Conservation (phyloP, 2,888 invertebrate genomes). For the Petrophora chlorosata region DNA sequence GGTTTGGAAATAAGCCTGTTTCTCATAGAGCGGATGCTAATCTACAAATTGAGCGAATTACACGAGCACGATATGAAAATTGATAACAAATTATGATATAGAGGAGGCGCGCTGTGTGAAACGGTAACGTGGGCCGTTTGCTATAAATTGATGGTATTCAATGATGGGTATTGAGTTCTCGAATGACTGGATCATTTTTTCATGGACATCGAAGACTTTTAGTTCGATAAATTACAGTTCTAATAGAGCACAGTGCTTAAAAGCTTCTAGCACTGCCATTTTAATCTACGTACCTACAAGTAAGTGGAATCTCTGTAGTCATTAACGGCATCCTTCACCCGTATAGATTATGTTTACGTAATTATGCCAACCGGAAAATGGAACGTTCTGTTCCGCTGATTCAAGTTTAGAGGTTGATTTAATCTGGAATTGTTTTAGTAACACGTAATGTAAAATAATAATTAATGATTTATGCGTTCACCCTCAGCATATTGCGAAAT, state of each 20-base stretch:
- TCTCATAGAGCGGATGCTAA: slow-evolving; percentile 23
- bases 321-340: slow-evolving; percentile 35
- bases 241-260: slow-evolving; percentile 36
- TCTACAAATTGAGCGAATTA: slow-evolving; percentile 23
- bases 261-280: slow-evolving; percentile 14
- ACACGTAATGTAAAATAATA: slow-evolving; percentile 8
- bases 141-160: slow-evolving; percentile 51
- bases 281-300: slow-evolving; percentile 11
- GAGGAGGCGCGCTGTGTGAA: slow-evolving; percentile 39
- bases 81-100: slow-evolving; percentile 28
- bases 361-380: slow-evolving; percentile 37
- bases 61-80: slow-evolving; percentile 22
- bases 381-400: slow-evolving; percentile 36
- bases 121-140: slow-evolving; percentile 54
- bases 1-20: slow-evolving; percentile 12
- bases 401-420: slow-evolving; percentile 35
- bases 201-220: slow-evolving; percentile 34
- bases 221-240: slow-evolving; percentile 36
- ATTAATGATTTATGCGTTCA: slow-evolving; percentile 12
- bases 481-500: slow-evolving; percentile 8
- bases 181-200: slow-evolving; percentile 53
- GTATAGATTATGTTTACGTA: slow-evolving; percentile 34
- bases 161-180: slow-evolving; percentile 45
- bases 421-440: slow-evolving; percentile 27
- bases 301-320: slow-evolving; percentile 13